Evolutionary conservation across 2,888 invertebrate genomes (phyloP), one percentile per base, ranked within the genome.

Genomic region (Apotomis turbidana): DNA sequence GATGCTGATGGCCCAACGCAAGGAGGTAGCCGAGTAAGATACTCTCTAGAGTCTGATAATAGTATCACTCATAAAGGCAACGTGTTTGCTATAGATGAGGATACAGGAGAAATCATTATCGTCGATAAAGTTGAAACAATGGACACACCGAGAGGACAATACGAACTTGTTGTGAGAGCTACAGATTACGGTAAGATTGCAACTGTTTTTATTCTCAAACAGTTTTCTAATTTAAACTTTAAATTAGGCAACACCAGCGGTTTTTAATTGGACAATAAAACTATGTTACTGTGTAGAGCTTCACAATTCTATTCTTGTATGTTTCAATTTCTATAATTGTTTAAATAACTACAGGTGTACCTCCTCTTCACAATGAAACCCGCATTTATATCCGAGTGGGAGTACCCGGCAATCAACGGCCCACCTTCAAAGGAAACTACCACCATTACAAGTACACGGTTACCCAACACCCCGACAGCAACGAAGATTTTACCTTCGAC

Each of bases 321-420:
- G 41, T 41, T 41, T 41, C 5, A 41, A 0, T 41, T 41, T 38
- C 2, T n/a, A 9, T 9, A 38, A 36, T 0, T 70, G 61, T 70
- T 57, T 46, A 66, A 54, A 41, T 38, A 58, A 60, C 80, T 81
- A 0, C 69, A 95, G 95, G 95, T 8, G 85, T 80, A 49, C 96
- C 97, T 10, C 94, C 96, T 0, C 85, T 96, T 0, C 91, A 94
- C 64, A 95, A 96, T 54, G 96, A 96, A 75, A 95, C 96, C 0
- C 93, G 94, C 51, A 94, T 97, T 0, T 93, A 94, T 9, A 94
- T 97, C 13, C 93, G 96, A n/a, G 97, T 97, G 0, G 97, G 97
- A 0, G 96, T 96, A 4, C 96, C 96, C 0, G 97, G 97, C 0
- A 97, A 97, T 80, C 96, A 97, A 79, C 91, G 96, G n/a, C 97